Base-by-base conservation (phyloP, 2,797 vertebrate genomes). In the Myoxocephalus aenaeus region DNA sequence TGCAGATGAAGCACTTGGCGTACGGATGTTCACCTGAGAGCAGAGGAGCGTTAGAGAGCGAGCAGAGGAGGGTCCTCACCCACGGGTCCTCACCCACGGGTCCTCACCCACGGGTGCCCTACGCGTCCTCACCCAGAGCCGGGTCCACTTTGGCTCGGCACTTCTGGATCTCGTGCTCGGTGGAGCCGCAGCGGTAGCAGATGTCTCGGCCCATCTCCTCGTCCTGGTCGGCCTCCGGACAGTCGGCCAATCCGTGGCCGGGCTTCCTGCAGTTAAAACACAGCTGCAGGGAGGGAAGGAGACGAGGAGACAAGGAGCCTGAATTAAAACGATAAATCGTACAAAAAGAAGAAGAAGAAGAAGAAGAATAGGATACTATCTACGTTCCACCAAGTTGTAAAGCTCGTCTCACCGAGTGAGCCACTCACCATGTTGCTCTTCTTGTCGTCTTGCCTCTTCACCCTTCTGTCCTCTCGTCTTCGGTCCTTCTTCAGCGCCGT, bases 231-330 rank as follows among this genome's bases (percentile, higher is more conserved):
- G 96, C 96, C 8, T 96, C 96, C 0, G 97, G 96, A 79, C 98
- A 99, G 84, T 99, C 97, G 7, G 96, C 96, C 90, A 99, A 65
- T 0, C 97, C 97, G 0, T 99, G 98, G 29, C 98, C 98, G 0
- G 97, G 96, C n/a, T 97, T 96, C 83, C 97, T 95, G 85, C 98
- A 99, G 91, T 98, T 97, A 87, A 99, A 99, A 86, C 98, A 99
- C 38, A 92, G 79, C 89, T 93, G 73, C 44, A 34, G 27, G 54
- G 44, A 32, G 61, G 10, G 15, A 18, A 54, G 53, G 53, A 27
- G n/a, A n/a, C n/a, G n/a, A n/a, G n/a, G n/a, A n/a, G 22, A 10
- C 17, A 12, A 40, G 38, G 32, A 32, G 32, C 32, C 34, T 34
- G 34, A 34, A 13, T 42, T 34, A 34, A 34, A 34, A 8, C 34